Conservation (phyloP, 2,888 invertebrate genomes). For the Halocaridina rubra region DNA sequence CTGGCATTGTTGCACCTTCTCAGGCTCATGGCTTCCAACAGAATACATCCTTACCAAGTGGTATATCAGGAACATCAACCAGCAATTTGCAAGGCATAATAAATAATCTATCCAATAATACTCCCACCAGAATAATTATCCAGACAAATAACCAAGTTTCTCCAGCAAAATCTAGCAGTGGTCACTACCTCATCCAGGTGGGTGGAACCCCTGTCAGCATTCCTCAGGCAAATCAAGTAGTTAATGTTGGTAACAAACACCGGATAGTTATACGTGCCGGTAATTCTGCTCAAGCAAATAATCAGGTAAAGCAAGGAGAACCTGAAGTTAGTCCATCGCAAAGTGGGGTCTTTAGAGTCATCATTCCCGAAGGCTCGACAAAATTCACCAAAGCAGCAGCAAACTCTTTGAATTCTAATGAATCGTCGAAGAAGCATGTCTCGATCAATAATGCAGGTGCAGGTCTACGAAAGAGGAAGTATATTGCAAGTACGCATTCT, state of each 20-base stretch:
- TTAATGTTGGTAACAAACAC: slow-evolving; percentile 32
- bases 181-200: slow-evolving; percentile 57
- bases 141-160: slow-evolving; percentile 46
- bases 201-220: slow-evolving; percentile 36
- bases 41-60: background rate
- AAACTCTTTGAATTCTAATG: slow-evolving; percentile 7
- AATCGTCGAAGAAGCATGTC: slow-evolving; percentile 52
- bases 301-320: background rate
- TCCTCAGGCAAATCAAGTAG: background rate
- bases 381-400: slow-evolving; percentile 14
- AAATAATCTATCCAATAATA: background rate
- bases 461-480: slow-evolving; percentile 1
- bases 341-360: slow-evolving; percentile 42
- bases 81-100: background rate
- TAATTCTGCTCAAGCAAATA: background rate
- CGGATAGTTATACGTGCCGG: slow-evolving; percentile 55
- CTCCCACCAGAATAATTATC: slow-evolving; percentile 34
- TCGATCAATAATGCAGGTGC: slow-evolving; percentile 53
- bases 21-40: background rate
- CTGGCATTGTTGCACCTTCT: slow-evolving; percentile 32
- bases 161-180: slow-evolving; percentile 23
- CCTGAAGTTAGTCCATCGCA: background rate
- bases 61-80: background rate
- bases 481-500: slow-evolving; percentile 9
- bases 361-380: slow-evolving; percentile 54